These are phyloP conservation scores for Spinus olivaceus DNA, from an alignment of 2,797 vertebrate species.

Conservation along the genomic window DNA sequence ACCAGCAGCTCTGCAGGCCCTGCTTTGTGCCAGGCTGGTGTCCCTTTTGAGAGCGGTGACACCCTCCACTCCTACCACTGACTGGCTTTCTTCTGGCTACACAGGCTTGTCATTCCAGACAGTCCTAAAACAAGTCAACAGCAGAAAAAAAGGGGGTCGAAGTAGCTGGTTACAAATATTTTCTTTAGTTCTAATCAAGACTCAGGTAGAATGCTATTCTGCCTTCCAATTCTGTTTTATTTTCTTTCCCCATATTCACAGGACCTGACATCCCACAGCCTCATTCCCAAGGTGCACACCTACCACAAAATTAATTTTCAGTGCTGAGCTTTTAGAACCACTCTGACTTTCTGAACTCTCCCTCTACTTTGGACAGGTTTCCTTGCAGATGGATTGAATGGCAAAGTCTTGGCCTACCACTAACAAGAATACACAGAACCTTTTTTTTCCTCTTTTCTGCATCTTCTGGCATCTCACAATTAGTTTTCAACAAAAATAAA, in stretches of 20 bases:
- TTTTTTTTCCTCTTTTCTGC: not conserved
- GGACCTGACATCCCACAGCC: not conserved
- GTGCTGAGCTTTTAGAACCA: not conserved
- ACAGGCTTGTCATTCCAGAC: not conserved
- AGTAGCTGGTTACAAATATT: not conserved
- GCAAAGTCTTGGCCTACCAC: not conserved
- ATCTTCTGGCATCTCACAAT: not conserved
- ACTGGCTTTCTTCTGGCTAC: not conserved
- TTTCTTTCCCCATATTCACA: not conserved
- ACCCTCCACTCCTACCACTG: not conserved
- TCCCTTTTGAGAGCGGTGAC: rapidly evolving
- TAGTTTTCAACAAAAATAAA: not conserved
- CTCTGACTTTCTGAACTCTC: not conserved
- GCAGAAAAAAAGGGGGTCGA: not conserved
- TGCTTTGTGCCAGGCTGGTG: not conserved
- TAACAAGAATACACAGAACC: not conserved
- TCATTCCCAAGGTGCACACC: not conserved
- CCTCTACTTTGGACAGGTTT: not conserved
- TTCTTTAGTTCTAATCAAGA: not conserved
- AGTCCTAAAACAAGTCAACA: not conserved
- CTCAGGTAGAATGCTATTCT: not conserved
- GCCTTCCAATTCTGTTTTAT: not conserved
- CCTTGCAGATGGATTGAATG: not conserved
- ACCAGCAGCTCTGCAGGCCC: not conserved
- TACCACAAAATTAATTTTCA: not conserved